Evolutionary conservation across 2,113 vertebrate genomes (phyloP).

Genomic region (Lipophrys pholis): DNA sequence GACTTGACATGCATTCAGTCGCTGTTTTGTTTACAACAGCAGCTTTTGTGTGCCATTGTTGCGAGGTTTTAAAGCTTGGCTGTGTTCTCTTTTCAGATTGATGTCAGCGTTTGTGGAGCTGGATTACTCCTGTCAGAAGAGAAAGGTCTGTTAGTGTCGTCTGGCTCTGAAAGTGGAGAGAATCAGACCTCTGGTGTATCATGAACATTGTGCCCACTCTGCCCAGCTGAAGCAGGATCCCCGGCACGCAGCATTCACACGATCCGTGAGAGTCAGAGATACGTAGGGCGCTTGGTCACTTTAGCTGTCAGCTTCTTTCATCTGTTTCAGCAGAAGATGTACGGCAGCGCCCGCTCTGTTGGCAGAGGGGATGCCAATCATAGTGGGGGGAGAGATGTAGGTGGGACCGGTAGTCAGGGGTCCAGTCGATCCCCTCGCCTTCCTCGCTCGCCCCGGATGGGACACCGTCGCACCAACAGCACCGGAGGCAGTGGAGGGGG

Average conservation of each 20-base stretch:
- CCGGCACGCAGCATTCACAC: conserved; percentile 2
- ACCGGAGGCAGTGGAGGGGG: conserved; percentile 93
- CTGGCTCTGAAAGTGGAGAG: conserved; percentile 28
- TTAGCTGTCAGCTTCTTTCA: conserved; percentile 12
- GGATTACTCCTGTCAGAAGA: conserved; percentile 27
- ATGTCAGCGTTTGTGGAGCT: conserved; percentile 24
- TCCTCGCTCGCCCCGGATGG: conserved; percentile 94
- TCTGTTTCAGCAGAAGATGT: conserved; percentile 83
- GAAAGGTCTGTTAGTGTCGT: conserved; percentile 11
- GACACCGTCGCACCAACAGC: conserved; percentile 97
- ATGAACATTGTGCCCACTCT: conserved; percentile 39
- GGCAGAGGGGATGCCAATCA: conserved; percentile 91
- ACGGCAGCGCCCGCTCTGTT: conserved; percentile 95
- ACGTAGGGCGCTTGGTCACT: background rate
- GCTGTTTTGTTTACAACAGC: background rate
- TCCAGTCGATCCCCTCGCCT: conserved; percentile 94
- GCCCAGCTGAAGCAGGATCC: conserved; percentile 49
- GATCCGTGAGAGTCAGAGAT: background rate
- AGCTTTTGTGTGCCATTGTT: background rate
- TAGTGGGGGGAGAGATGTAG: conserved; percentile 79
- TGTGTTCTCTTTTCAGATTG: conserved; percentile 64
- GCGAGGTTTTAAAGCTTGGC: background rate
- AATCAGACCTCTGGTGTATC: conserved; percentile 21
- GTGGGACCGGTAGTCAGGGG: conserved; percentile 84
- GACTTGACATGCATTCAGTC: background rate